These are phyloP conservation scores for Aramus guarauna DNA, from an alignment of 2,113 vertebrate genomes.

Conservation along the genomic window DNA sequence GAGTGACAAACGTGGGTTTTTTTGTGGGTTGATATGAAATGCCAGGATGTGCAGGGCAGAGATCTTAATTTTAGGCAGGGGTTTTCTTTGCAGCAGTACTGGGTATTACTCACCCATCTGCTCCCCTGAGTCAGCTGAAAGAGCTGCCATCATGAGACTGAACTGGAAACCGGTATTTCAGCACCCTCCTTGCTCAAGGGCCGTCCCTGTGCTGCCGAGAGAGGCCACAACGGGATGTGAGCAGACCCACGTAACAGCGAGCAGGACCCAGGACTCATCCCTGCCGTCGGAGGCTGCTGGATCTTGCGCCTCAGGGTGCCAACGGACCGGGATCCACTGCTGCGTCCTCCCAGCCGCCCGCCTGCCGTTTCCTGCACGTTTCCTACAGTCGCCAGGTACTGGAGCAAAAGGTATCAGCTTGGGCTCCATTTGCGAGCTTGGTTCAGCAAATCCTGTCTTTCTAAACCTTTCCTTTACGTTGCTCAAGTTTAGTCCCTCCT, in stretches of 20 bases:
- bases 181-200: background rate
- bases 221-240: background rate
- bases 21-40: background rate
- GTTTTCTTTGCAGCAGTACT: background rate
- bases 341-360: accelerated
- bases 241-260: accelerated
- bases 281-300: background rate
- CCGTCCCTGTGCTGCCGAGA: background rate
- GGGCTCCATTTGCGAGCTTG: accelerated
- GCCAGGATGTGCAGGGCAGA: background rate
- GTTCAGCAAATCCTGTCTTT: background rate
- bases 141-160: background rate
- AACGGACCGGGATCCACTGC: background rate
- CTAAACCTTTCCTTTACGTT: background rate
- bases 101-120: background rate
- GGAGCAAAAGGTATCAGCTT: background rate
- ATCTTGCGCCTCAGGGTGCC: background rate
- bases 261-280: accelerated
- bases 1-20: background rate
- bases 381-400: accelerated
- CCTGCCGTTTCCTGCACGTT: background rate
- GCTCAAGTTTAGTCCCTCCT: background rate
- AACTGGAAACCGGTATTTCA: background rate
- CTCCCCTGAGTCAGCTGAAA: background rate
- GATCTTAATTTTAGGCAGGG: background rate